phyloP scores from a whole-genome alignment of 2,113 vertebrate genomes.

The Coptodon rendalli region DNA sequence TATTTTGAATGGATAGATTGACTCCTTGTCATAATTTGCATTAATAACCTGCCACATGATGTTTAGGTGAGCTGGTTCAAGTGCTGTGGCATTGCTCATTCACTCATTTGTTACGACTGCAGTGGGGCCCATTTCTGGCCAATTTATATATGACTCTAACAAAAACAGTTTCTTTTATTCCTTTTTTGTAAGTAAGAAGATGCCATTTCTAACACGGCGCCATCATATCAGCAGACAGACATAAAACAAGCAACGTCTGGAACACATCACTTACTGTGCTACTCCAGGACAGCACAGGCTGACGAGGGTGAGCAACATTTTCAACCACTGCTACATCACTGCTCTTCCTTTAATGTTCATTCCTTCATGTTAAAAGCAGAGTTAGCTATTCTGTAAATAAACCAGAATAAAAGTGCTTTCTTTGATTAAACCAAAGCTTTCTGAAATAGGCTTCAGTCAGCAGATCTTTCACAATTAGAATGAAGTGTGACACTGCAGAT shows the following conservation, averaged over 20 bases:
- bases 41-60: neutral
- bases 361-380: neutral
- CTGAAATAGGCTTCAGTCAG: slow-evolving; percentile 11
- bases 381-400: neutral
- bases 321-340: neutral
- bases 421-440: neutral
- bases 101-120: neutral
- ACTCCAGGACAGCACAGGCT: neutral
- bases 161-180: neutral
- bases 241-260: neutral
- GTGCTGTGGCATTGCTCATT: neutral
- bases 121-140: neutral
- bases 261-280: neutral
- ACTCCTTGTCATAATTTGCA: neutral
- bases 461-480: slow-evolving; percentile 42
- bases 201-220: neutral
- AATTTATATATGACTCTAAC: neutral
- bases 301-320: neutral
- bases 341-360: neutral
- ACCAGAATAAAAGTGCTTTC: neutral
- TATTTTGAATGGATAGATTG: neutral
- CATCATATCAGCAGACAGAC: neutral
- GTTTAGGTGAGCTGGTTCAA: neutral
- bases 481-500: slow-evolving; percentile 29
- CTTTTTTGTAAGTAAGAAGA: neutral